Conservation (phyloP, 2,113 vertebrate species). For the Hucho hucho region DNA sequence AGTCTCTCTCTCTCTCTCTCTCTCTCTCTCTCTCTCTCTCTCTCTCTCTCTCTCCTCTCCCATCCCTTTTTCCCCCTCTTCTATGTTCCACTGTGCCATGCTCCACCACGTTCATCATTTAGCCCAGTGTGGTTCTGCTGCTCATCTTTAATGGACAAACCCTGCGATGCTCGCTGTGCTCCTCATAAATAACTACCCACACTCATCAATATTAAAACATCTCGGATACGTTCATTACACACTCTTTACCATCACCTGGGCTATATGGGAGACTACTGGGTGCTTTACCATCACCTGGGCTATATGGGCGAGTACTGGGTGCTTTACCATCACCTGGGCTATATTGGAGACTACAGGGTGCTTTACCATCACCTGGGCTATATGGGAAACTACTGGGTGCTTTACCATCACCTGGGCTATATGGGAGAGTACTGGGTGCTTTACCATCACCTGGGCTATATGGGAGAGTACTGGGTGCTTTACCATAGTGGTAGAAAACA, state of each 20-base stretch:
- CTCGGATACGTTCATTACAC: no score
- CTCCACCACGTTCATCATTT: slow-evolving; percentile 23
- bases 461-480: no score
- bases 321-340: no score
- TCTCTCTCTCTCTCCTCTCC: slow-evolving; percentile 1
- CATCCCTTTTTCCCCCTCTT: not conserved
- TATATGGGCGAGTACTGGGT: no score
- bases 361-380: no score
- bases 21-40: slow-evolving; percentile 14
- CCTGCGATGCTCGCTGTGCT: not conserved
- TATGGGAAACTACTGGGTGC: no score
- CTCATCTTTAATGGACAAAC: slow-evolving; percentile 18
- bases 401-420: no score
- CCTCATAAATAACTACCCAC: not conserved
- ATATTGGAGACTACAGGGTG: no score
- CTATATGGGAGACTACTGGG: not conserved
- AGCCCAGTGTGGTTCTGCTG: slow-evolving; percentile 11
- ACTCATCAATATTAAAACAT: not conserved
- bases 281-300: no score
- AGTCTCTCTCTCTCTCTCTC: slow-evolving; percentile 20
- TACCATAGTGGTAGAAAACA: not conserved
- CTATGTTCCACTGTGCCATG: not conserved
- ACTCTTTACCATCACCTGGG: not conserved
- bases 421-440: no score
- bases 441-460: no score